phyloP scores from a whole-genome alignment of 2,797 vertebrate genomes.

The Propithecus perrieri region DNA sequence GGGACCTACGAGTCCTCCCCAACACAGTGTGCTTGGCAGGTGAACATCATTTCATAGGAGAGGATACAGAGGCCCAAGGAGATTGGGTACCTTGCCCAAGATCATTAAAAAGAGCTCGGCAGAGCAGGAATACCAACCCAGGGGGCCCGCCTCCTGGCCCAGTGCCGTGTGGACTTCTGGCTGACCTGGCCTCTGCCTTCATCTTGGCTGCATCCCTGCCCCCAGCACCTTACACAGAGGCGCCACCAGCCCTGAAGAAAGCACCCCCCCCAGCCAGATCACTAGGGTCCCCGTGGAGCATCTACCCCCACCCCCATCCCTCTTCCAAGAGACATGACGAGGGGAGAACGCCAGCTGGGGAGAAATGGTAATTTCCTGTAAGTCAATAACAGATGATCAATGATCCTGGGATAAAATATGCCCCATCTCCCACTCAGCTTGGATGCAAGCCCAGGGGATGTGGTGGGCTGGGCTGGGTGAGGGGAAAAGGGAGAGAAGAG shows the following conservation, averaged over 20 bases:
- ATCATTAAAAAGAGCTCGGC: background rate
- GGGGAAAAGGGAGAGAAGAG: background rate
- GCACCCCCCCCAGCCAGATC: background rate
- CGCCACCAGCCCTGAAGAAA: background rate
- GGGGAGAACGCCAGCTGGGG: background rate
- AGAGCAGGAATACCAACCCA: background rate
- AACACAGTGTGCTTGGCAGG: too few species aligned
- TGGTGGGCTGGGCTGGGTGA: background rate
- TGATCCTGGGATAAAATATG: constrained; percentile 66
- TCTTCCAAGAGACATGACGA: background rate
- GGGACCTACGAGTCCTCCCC: background rate
- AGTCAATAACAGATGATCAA: constrained; percentile 67
- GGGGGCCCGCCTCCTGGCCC: background rate
- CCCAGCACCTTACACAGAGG: fast-evolving
- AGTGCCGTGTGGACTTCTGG: fast-evolving
- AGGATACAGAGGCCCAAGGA: background rate
- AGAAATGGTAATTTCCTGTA: constrained; percentile 70
- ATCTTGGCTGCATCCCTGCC: background rate
- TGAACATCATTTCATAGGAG: background rate
- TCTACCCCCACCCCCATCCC: background rate
- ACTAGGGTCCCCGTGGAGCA: background rate
- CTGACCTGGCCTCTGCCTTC: background rate
- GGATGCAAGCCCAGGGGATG: constrained; percentile 68
- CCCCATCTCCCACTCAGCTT: constrained; percentile 48
- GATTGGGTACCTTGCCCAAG: too few species aligned